phyloP scores from a whole-genome alignment of 1,140 invertebrate genomes.

The Ctenoplectra terminalis region DNA sequence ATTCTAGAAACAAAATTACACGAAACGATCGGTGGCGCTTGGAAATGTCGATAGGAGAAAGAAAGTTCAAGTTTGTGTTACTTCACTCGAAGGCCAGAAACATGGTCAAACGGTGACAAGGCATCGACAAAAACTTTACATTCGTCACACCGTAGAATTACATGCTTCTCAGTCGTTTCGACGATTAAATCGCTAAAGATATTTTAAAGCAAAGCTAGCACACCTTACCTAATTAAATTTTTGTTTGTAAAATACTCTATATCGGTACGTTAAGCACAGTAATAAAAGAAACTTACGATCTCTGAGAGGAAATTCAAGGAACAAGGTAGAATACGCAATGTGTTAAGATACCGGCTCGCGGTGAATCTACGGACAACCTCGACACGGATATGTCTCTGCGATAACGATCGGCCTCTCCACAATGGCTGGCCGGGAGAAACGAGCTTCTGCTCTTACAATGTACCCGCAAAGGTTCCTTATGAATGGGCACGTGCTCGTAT shows the following conservation, averaged over 20 bases:
- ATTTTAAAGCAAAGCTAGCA: too few relatives aligned
- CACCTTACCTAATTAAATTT: too few relatives aligned
- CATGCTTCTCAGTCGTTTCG: not conserved
- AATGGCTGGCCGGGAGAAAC: slow-evolving; percentile 57
- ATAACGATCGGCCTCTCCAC: slow-evolving; percentile 65
- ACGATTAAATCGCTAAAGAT: not conserved
- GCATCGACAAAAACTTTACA: slow-evolving; percentile 15
- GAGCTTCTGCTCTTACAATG: slow-evolving; percentile 62
- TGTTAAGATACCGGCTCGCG: slow-evolving; percentile 57
- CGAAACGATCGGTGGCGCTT: not conserved
- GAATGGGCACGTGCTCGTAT: slow-evolving; percentile 59
- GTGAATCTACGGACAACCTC: slow-evolving; percentile 62
- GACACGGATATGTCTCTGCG: slow-evolving; percentile 59
- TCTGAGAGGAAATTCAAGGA: not conserved
- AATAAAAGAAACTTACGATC: not conserved
- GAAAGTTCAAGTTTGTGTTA: slow-evolving; percentile 20
- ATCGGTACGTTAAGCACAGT: not conserved
- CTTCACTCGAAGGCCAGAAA: slow-evolving; percentile 14
- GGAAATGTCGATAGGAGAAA: not conserved
- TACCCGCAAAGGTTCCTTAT: slow-evolving; percentile 57
- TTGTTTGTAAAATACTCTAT: too few relatives aligned
- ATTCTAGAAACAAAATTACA: slow-evolving; percentile 12
- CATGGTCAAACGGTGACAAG: not conserved
- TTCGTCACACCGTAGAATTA: slow-evolving; percentile 9
- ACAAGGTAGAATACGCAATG: not conserved